Evolutionary conservation across 2,797 vertebrate species (phyloP).

Genomic region (Notamacropus eugenii): DNA sequence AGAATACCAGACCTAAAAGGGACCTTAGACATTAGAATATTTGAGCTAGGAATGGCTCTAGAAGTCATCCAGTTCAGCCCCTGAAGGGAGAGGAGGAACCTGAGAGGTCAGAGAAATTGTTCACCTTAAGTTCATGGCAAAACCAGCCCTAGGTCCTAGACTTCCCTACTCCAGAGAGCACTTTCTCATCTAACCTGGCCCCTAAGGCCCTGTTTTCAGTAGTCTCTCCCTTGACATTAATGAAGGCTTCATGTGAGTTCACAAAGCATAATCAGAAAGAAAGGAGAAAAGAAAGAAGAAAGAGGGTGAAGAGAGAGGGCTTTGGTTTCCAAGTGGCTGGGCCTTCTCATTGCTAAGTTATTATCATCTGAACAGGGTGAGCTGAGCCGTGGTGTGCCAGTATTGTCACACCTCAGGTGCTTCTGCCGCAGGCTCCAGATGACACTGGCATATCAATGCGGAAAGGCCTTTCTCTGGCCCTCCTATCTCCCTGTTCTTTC

Average conservation of each 20-base stretch:
- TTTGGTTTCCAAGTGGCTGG: conserved; percentile 5
- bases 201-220: not conserved
- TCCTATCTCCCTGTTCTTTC: not conserved
- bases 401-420: fast-evolving
- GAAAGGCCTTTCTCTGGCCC: not conserved
- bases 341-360: conserved; percentile 13
- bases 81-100: not conserved
- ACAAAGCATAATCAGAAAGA: conserved; percentile 14
- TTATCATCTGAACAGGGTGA: conserved; percentile 11
- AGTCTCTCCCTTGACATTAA: conserved; percentile 14
- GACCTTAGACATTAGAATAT: too few relatives aligned
- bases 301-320: conserved; percentile 16
- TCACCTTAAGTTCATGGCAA: not conserved
- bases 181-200: not conserved
- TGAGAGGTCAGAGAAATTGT: not conserved
- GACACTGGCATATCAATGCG: conserved; percentile 27
- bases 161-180: not conserved
- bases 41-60: not conserved
- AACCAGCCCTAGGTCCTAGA: not conserved
- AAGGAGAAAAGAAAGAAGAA: conserved; percentile 53
- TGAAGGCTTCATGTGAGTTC: conserved; percentile 37
- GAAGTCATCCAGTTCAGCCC: not conserved
- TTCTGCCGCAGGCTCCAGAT: conserved; percentile 7
- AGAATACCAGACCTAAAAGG: too few relatives aligned
- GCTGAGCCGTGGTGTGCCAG: not conserved